Base-by-base conservation (phyloP, 2,113 vertebrate genomes). In the Aythya baeri region DNA sequence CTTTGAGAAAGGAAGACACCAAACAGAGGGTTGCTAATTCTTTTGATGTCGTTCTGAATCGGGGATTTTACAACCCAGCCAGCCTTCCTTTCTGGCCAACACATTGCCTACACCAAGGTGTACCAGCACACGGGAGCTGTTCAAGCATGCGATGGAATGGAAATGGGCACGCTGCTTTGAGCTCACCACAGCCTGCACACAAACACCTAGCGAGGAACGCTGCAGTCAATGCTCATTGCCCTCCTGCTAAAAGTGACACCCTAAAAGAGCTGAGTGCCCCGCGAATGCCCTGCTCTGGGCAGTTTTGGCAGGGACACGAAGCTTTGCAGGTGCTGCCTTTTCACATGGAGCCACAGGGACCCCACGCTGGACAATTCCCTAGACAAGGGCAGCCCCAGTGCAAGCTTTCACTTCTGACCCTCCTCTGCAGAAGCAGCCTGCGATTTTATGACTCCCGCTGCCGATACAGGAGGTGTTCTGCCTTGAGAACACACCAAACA, bases 341-440 rank as follows among this genome's bases (percentile, higher is more conserved):
- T 38, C 80, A 88, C 17, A 8, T 0, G 0, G 44, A 74, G 63
- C 41, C 44, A 55, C 2, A 2, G 17, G 79, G 91, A 73, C 21
- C 38, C 0, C 0, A 29, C 2, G 1, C 31, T 9, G 57, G 63
- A 70, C 63, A 71, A 25, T 20, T 49, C 32, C 58, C 29, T 6
- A 0, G 0, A 85, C 54, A 70, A 41, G 54, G 38, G 57, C 72
- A 88, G 67, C 57, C 76, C 34, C 59, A 29, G 36, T 32, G 27
- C 26, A 89, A 74, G 50, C 0, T 3, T 34, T 54, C 71, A 50
- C 76, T 87, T 55, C 73, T 38, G 71, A 75, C 27, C 41, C 34
- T 87, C 66, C 89, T 52, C 85, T 50, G 25, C 43, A 86, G 46
- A 67, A 58, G 27, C 22, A 46, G n/a, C 25, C 59, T 10, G 34